Evolutionary conservation across 2,888 invertebrate genomes (phyloP).

Genomic region (Amphipyra tragopoginis): DNA sequence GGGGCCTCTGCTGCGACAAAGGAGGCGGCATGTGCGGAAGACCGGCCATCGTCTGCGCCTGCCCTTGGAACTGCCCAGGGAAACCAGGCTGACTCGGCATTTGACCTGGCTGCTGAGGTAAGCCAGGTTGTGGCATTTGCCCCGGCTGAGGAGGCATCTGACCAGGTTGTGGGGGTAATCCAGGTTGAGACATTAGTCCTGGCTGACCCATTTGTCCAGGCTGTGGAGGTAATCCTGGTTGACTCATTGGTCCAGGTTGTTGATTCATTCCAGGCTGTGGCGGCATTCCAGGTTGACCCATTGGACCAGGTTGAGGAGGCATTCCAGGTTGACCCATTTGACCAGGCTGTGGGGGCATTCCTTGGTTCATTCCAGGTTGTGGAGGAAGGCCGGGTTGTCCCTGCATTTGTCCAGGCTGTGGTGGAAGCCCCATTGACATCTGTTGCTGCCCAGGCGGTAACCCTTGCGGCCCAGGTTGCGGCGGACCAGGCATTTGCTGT

Average conservation of each 20-base stretch:
- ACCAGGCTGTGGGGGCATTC: constrained; percentile 22
- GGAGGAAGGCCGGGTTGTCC: constrained; percentile 28
- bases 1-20: constrained; percentile 69
- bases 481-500: constrained; percentile 53
- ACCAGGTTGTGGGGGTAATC: constrained; percentile 56
- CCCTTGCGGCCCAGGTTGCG: constrained; percentile 55
- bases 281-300: constrained; percentile 40
- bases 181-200: constrained; percentile 51
- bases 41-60: constrained; percentile 68
- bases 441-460: constrained; percentile 46
- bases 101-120: constrained; percentile 58
- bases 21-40: constrained; percentile 86
- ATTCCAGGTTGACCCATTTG: constrained; percentile 52
- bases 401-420: constrained; percentile 50
- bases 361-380: constrained; percentile 28
- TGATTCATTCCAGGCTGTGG: constrained; percentile 37
- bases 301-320: constrained; percentile 34
- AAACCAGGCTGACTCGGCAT: constrained; percentile 67
- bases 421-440: constrained; percentile 32
- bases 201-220: constrained; percentile 30
- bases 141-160: constrained; percentile 40
- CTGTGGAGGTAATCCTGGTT: constrained; percentile 46
- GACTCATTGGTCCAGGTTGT: constrained; percentile 21
- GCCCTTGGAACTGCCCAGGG: constrained; percentile 60
- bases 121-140: constrained; percentile 52